Evolutionary conservation across 2,113 vertebrate species (phyloP), one percentile per base, ranked within the genome.

Genomic region (Coptodon bakossiorum): DNA sequence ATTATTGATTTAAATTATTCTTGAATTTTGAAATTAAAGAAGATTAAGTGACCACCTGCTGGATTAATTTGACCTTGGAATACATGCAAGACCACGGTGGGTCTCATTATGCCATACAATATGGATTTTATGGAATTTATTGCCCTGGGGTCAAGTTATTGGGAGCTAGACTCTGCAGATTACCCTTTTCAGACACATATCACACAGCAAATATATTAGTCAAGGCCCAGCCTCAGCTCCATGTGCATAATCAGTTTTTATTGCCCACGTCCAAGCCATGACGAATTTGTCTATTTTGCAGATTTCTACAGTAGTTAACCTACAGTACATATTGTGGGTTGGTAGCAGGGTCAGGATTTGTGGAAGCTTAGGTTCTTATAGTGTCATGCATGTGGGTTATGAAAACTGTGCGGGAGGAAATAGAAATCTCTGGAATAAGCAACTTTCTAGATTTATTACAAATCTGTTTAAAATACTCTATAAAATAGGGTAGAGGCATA

Each of bases 211-310:
- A 73, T 48, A 80, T 61, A 78, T 63, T 53, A 88, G 81, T 88
- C 86, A 71, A 1, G n/a, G 80, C 68, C 17, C 81, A 29, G 86
- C 81, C 22, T 84, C 48, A 61, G 53, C 81, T 50, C 36, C 19
- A 54, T 68, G 83, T 63, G 27, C 38, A 50, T 93, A 91, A 94
- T 86, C 86, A 3, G 1, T 93, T 92, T 95, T 94, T 82, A 94
- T 94, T 90, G 85, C 52, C 1, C 13, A 17, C 3, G 13, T 40
- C 6, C 8, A 53, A 86, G 63, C 82, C 71, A 68, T 12, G 22
- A 83, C 34, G 81, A 93, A 90, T 93, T 36, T 92, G 82, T 90
- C 31, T 53, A 68, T 54, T 52, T 66, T 57, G 87, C 93, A 93
- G 34, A 79, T 81, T 88, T n/a, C 19, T 17, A 6, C n/a, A 43